Percentiles rank a stretch among this genome's conserved stretches.
Conservation (phyloP, 2,797 vertebrate genomes). For the Malacoraja senta region DNA sequence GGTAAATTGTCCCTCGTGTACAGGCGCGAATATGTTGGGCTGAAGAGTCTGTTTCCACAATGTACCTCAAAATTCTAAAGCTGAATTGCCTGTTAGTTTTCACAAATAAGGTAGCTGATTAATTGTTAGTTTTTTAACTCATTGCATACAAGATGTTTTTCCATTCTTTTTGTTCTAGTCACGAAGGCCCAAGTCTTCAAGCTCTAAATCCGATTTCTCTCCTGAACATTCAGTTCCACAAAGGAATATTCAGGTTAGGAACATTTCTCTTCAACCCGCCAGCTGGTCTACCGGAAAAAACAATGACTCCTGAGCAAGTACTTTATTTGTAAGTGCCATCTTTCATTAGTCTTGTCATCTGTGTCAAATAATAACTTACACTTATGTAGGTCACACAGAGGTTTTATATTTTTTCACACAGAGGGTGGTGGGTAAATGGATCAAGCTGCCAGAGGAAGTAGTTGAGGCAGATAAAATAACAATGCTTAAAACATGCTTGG, state of each 20-base stretch:
- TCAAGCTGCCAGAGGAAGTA: too few species aligned
- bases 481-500: too few species aligned
- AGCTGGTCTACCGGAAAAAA: conserved; percentile 38
- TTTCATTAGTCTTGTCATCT: not conserved
- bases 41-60: too few species aligned
- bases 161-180: conserved; percentile 42
- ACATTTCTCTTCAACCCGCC: conserved; percentile 48
- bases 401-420: too few species aligned
- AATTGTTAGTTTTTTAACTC: not conserved
- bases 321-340: conserved; percentile 54
- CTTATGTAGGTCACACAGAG: not conserved
- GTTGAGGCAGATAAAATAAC: too few species aligned
- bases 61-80: too few species aligned
- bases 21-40: too few species aligned
- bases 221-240: conserved; percentile 53
- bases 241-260: conserved; percentile 56
- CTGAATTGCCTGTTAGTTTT: conserved; percentile 26
- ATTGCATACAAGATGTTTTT: conserved; percentile 13
- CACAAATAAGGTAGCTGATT: conserved; percentile 39
- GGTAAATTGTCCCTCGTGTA: too few species aligned
- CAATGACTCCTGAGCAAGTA: conserved; percentile 54
- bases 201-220: conserved; percentile 50
- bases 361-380: not conserved
- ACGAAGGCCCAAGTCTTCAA: conserved; percentile 43
- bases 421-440: too few species aligned